Base-by-base conservation (phyloP, 2,888 invertebrate species). In the Liodrosophila aerea region DNA sequence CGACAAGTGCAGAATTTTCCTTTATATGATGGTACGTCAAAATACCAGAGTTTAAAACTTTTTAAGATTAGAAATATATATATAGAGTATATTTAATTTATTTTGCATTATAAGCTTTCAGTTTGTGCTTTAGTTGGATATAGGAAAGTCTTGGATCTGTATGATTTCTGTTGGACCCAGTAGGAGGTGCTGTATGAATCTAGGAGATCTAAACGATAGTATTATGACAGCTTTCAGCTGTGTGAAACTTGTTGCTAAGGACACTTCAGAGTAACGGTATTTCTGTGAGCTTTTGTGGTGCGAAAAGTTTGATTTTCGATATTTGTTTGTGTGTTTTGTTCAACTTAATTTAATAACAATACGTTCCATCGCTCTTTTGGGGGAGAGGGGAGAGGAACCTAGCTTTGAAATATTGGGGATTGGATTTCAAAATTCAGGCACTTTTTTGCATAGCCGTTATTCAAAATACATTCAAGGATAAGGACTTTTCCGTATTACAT, bases 401-500 rank as follows among this genome's bases (percentile, higher is more conserved):
- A 27, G 16, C 40, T 11, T 40, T 8, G 8, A 13, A 41, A 13
- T n/a, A n/a, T 15, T 13, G 30, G 16, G 49, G 22, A n/a, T 54
- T 46, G 43, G 51, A 34, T 53, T 58, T 67, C 70, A 49, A 51
- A 39, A 57, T 58, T 67, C 70, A 64, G 68, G 81, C 74, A 76
- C 77, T 75, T 56, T 22, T 22, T 22, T 22, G 22, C n/a, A n/a
- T n/a, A 22, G 22, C 67, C 65, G 52, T 49, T 47, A 53, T 67
- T 87, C 62, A 87, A 86, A 86, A 87, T 75, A 85, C 86, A 78
- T 86, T 87, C 67, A 87, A 75, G 64, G 87, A 80, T 75, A 88
- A 76, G 52, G 87, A 80, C 71, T 88, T 88, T 85, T 88, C 87
- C 87, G 87, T 87, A 77, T 87, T 88, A 86, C 87, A 88, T 87